These are phyloP conservation scores for Petrosia ficiformis DNA, from an alignment of 37 sponge, comb jelly and placozoan genomes.

Conservation along the genomic window DNA sequence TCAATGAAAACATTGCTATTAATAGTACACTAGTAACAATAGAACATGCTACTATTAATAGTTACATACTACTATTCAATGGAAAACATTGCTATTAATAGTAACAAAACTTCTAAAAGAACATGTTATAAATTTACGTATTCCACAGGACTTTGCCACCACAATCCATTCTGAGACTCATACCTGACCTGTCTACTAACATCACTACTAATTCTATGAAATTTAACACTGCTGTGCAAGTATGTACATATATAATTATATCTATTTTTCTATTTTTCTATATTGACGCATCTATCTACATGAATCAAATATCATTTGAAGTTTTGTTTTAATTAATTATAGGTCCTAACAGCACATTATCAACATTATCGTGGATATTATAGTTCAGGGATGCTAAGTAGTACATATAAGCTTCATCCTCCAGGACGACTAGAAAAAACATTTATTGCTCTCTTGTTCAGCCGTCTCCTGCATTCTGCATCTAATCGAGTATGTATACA, in stretches of 20 bases:
- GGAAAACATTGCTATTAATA: too few relatives aligned
- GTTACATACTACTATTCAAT: too few relatives aligned
- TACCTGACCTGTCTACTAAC: neutral
- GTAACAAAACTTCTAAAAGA: too few relatives aligned
- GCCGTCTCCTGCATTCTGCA: neutral
- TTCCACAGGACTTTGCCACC: neutral
- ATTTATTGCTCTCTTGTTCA: constrained; percentile 1
- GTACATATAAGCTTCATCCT: neutral
- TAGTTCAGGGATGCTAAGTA: neutral
- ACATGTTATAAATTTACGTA: neutral
- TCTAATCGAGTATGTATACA: neutral
- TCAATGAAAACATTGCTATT: too few relatives aligned
- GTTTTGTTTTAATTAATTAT: neutral
- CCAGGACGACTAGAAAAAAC: neutral
- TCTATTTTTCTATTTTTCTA: too few relatives aligned
- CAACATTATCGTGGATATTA: neutral
- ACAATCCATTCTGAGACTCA: neutral
- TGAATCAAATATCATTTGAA: neutral
- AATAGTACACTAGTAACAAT: too few relatives aligned
- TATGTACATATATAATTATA: too few relatives aligned
- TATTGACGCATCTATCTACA: too few relatives aligned
- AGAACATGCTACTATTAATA: too few relatives aligned
- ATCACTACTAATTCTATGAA: neutral
- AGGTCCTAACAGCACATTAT: neutral
- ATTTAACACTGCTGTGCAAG: neutral